Conservation (phyloP, 2,797 vertebrate genomes). For the Momotus momota region DNA sequence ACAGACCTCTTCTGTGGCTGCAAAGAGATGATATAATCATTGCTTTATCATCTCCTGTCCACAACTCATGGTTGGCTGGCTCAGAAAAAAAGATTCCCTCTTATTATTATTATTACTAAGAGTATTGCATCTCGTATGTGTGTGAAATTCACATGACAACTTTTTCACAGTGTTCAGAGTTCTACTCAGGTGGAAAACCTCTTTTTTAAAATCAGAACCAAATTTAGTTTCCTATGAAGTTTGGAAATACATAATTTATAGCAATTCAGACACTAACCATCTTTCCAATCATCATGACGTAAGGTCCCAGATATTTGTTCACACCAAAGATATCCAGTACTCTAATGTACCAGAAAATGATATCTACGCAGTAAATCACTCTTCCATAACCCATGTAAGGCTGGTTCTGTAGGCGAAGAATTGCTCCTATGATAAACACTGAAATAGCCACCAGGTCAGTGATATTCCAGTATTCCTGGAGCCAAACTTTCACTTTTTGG, state of each 20-base stretch:
- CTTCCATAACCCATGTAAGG: conserved; percentile 97
- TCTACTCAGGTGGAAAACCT: neutral
- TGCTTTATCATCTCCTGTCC: neutral
- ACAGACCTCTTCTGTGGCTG: neutral
- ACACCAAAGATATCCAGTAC: conserved; percentile 99
- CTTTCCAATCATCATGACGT: conserved; percentile 99
- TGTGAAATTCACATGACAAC: neutral
- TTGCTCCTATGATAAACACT: conserved; percentile 90
- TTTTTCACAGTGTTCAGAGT: neutral
- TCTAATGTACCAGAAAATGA: conserved; percentile 99
- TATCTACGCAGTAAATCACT: conserved; percentile 98
- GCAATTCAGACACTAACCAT: conserved; percentile 85
- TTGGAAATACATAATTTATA: neutral
- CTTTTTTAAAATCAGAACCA: neutral
- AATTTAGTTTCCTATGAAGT: neutral
- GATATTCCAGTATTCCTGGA: conserved; percentile 99
- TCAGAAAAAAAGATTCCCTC: neutral
- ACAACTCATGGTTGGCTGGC: neutral
- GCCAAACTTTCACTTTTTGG: conserved; percentile 98
- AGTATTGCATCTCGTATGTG: neutral
- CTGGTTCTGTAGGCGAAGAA: conserved; percentile 92
- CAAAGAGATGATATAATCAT: neutral
- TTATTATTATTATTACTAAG: neutral
- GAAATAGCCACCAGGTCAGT: conserved; percentile 94
- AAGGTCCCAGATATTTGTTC: conserved; percentile 98